Base-by-base conservation (phyloP, 2,797 vertebrate genomes). In the Danio albolineatus region DNA sequence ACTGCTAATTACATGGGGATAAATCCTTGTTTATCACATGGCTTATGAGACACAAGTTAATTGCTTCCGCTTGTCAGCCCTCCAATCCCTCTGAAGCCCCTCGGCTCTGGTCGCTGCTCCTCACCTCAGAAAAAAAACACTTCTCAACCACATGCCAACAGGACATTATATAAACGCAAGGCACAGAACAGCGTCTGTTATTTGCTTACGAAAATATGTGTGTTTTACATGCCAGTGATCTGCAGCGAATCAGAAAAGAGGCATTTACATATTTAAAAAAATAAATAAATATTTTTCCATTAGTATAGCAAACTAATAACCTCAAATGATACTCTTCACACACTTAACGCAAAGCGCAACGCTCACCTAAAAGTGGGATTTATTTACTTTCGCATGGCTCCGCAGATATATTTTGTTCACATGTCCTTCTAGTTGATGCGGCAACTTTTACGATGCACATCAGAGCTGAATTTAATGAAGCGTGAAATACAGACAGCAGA, bases 31-130 rank as follows among this genome's bases (percentile, higher is more conserved):
- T 92, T 91, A 91, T 93, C 90, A 88, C 86, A 85, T 84, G 82
- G 91, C 91, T 93, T 94, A 93, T 48, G 86, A 90, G 91, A 89
- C 90, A 87, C 87, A 85, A 90, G 91, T 90, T 94, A 94, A 94
- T 94, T 94, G 91, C 92, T 84, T 93, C 87, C 72, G 85, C 89
- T 87, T 88, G 86, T 88, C 28, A 87, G 82, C 83, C 75, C 79
- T 83, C 84, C 83, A 81, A 78, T 67, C 85, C 67, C 77, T 87
- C 87, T 84, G 82, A 88, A 90, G 86, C 85, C 62, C 62, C 79
- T 84, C 9, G 39, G 83, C 86, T 76, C 84, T 86, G 86, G 87
- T 88, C 87, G 88, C 84, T 83, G n/a, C 1, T 8, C 56, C 17
- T 62, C 12, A 12, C 75, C 41, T 16, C 6, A 75, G 19, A 12